Evolutionary conservation across 2,113 vertebrate species (phyloP).

Genomic region (Paramormyrops kingsleyae): DNA sequence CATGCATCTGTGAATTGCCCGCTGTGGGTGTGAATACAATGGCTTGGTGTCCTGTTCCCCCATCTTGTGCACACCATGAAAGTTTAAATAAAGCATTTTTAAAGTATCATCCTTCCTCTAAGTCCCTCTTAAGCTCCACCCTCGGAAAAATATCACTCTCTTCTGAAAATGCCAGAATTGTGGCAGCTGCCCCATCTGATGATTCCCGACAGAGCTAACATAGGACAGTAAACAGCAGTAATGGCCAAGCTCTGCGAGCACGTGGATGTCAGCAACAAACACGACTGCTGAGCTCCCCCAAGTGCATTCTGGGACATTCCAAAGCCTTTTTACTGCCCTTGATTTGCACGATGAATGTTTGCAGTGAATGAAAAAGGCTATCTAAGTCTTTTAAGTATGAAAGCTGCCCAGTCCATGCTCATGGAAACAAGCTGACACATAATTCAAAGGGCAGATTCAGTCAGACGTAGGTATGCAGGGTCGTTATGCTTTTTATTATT

Average conservation of each 20-base stretch:
- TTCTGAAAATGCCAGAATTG: not conserved
- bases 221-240: not conserved
- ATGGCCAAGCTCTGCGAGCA: not conserved
- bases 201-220: not conserved
- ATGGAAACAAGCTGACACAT: not conserved
- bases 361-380: not conserved
- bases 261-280: not conserved
- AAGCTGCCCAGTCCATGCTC: not conserved
- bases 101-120: not conserved
- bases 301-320: not conserved
- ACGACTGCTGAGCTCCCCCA: not conserved
- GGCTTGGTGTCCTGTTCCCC: not conserved
- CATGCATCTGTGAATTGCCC: not conserved
- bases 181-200: not conserved
- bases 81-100: not conserved
- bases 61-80: not conserved
- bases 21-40: not conserved
- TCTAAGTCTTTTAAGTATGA: not conserved
- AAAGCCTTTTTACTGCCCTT: not conserved
- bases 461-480: not conserved
- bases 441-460: not conserved
- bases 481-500: not conserved
- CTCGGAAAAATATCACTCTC: not conserved
- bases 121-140: not conserved
- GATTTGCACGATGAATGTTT: not conserved